Evolutionary conservation across 2,113 vertebrate species (phyloP), one percentile per base, ranked within the genome.

Genomic region (Entelurus aequoreus): DNA sequence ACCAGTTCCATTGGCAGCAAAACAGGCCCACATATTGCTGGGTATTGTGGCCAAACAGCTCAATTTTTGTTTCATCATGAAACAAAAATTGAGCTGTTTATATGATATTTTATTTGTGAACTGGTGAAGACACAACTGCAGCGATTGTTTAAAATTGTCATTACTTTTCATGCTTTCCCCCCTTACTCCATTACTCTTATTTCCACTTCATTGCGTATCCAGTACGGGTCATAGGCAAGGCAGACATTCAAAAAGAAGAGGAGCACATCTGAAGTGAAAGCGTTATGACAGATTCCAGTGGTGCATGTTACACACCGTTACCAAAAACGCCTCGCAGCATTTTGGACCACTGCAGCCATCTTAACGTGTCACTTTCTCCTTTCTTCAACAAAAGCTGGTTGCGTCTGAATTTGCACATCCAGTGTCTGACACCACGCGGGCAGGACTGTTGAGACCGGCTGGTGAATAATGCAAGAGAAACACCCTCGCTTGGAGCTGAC

Each of bases 351-450:
- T 61, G 10, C 48, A 63, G 55, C 72, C 65, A 81, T 66, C 59
- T 50, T 61, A 37, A 64, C 38, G 46, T 66, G 66, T 73, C 71
- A 77, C 46, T 60, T 75, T 69, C 65, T 68, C 71, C 56, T 69
- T 66, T 67, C 36, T 48, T 71, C n/a, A 68, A 46, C 35, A 66
- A 58, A 28, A 66, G 49, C 54, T 53, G 42, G 42, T 49, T 66
- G 77, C 65, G 56, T 65, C 63, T 74, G 49, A 52, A 66, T 78
- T 66, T 77, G 36, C 53, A 68, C 74, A 66, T 65, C 44, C 62
- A 19, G 12, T 44, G 15, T 13, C 40, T 65, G 66, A 38, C 35
- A 60, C 6, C 42, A 10, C 54, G 57, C n/a, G 58, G 35, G 4
- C n/a, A 59, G 36, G 7, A 47, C 44, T 38, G 12, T 36, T 62